phyloP scores from a whole-genome alignment of 53 echinoderm and acorn worm species.

The Zoroaster sp. region DNA sequence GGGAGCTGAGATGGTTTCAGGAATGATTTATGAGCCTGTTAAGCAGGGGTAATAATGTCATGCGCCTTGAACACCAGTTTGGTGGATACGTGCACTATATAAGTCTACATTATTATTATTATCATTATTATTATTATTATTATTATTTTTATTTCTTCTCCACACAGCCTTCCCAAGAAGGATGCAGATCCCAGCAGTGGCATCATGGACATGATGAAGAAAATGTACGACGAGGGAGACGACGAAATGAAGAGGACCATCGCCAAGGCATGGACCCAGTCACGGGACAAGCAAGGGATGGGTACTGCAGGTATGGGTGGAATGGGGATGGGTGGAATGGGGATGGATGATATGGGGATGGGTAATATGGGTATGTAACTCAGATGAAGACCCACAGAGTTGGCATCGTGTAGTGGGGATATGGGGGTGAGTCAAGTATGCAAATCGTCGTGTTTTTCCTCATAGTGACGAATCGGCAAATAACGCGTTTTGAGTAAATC shows the following conservation, averaged over 20 bases:
- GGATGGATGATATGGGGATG: not conserved
- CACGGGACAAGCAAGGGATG: conserved; percentile 65
- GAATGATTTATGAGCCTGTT: not conserved
- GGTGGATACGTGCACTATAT: not conserved
- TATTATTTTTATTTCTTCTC: not conserved
- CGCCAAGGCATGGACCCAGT: conserved; percentile 97
- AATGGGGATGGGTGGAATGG: not conserved
- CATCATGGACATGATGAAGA: conserved; percentile 94
- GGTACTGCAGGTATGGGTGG: not conserved
- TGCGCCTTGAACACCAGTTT: not conserved
- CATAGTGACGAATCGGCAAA: too few species aligned
- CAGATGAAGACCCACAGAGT: too few species aligned
- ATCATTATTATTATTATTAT: not conserved
- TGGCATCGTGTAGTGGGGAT: too few species aligned
- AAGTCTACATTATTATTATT: not conserved
- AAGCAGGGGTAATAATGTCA: not conserved
- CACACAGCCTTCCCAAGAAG: conserved; percentile 41
- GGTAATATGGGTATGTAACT: not conserved
- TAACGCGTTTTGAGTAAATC: too few species aligned
- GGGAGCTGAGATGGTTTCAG: not conserved
- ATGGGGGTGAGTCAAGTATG: too few species aligned
- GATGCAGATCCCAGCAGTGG: conserved; percentile 69
- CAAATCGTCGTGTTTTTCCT: too few species aligned
- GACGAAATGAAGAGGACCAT: conserved; percentile 97
- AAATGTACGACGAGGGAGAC: conserved; percentile 98